phyloP scores from a whole-genome alignment of 1,140 invertebrate genomes.

The Drosophila repletoides region DNA sequence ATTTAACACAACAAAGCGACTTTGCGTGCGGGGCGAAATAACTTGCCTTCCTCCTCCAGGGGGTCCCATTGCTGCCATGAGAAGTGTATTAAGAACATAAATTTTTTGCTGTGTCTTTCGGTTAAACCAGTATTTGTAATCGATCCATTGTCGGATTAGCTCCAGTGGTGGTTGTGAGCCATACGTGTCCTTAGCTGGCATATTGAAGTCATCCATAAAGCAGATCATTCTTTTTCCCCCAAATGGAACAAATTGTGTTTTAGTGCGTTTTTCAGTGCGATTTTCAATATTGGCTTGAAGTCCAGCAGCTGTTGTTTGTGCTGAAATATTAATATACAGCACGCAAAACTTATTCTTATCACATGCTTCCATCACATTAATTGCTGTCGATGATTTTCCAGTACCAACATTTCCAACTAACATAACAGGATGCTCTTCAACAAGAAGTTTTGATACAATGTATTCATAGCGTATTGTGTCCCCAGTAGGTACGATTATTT shows the following conservation, averaged over 20 bases:
- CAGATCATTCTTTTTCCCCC: slow-evolving; percentile 90
- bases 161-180: slow-evolving; percentile 94
- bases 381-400: slow-evolving; percentile 90
- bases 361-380: slow-evolving; percentile 86
- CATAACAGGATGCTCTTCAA: slow-evolving; percentile 86
- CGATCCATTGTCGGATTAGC: slow-evolving; percentile 91
- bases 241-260: slow-evolving; percentile 89
- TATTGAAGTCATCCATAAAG: slow-evolving; percentile 95
- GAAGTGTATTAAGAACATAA: slow-evolving; percentile 89
- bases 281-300: slow-evolving; percentile 91
- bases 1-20: slow-evolving; percentile 91
- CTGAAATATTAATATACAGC: slow-evolving; percentile 92
- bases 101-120: slow-evolving; percentile 88
- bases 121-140: slow-evolving; percentile 94
- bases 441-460: slow-evolving; percentile 86
- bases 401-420: slow-evolving; percentile 91
- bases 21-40: slow-evolving; percentile 89
- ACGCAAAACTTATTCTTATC: slow-evolving; percentile 86
- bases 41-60: slow-evolving; percentile 91
- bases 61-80: slow-evolving; percentile 90
- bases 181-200: slow-evolving; percentile 93
- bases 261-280: slow-evolving; percentile 91
- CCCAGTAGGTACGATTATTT: slow-evolving; percentile 91
- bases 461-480: slow-evolving; percentile 92
- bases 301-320: slow-evolving; percentile 90